Conservation (phyloP, 2,888 invertebrate species). For the Caenorhabditis parvicauda region DNA sequence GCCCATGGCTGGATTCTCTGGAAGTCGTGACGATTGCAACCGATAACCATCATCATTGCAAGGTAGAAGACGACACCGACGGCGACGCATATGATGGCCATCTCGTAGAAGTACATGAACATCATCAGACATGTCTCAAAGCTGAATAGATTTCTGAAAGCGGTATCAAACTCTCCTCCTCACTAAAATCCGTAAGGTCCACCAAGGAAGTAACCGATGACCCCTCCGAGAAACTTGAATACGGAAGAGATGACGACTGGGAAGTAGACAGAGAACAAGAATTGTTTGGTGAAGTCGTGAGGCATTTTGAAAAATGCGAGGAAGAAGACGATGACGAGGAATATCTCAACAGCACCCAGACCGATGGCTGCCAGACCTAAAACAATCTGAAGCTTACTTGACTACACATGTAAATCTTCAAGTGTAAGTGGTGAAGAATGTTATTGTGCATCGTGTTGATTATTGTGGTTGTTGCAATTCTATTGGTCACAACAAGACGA, state of each 20-base stretch:
- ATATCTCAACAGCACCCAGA: conserved; percentile 8
- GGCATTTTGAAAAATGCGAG: conserved; percentile 23
- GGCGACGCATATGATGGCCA: conserved; percentile 7
- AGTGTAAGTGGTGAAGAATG: too few relatives aligned
- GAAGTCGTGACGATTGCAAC: conserved; percentile 14
- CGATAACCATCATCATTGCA: conserved; percentile 14
- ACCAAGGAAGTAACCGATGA: conserved; percentile 8
- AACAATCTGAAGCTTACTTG: too few relatives aligned
- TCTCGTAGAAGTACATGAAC: conserved; percentile 17
- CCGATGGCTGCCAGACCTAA: conserved; percentile 10
- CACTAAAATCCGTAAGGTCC: conserved; percentile 16
- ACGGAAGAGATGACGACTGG: conserved; percentile 21
- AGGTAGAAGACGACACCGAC: conserved; percentile 18
- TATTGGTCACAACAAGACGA: too few relatives aligned
- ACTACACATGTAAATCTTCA: too few relatives aligned
- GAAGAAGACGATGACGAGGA: conserved; percentile 11
- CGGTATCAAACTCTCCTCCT: neutral
- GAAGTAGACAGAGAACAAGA: conserved; percentile 15
- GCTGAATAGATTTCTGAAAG: neutral
- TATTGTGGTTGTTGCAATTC: too few relatives aligned
- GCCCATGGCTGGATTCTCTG: conserved; percentile 10
- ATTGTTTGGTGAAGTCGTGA: conserved; percentile 16
- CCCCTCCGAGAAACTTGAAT: conserved; percentile 16
- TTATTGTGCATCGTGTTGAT: too few relatives aligned
- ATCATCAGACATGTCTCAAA: conserved; percentile 16